These are phyloP conservation scores for Leucophenga maculata DNA, from an alignment of 2,888 invertebrate genomes.

Conservation along the genomic window DNA sequence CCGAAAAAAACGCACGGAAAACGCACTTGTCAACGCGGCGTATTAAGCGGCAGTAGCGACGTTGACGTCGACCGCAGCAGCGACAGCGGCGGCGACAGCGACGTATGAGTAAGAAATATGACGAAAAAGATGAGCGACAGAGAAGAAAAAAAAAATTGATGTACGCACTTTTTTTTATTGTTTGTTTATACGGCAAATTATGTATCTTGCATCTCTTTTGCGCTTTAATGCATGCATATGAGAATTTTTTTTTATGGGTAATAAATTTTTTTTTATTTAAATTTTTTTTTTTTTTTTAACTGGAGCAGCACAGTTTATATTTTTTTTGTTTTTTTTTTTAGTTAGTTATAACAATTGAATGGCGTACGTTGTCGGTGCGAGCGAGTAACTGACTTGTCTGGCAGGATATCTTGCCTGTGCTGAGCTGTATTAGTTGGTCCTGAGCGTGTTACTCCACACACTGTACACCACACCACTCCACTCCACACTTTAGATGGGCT, in stretches of 20 bases:
- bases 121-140: constrained; percentile 28
- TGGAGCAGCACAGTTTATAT: no score
- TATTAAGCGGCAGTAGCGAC: not conserved
- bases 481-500: no score
- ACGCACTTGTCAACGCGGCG: constrained; percentile 7
- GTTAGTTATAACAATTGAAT: constrained; percentile 52
- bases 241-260: not conserved
- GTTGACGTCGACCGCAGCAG: not conserved
- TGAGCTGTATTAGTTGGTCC: not conserved
- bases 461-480: no score
- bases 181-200: not conserved
- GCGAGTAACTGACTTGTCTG: constrained; percentile 35
- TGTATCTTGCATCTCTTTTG: not conserved
- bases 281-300: constrained; percentile 1
- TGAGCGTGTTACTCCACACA: no score
- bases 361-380: constrained; percentile 23
- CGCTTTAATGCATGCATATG: no score
- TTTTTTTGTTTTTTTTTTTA: constrained; percentile 30
- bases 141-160: constrained; percentile 15
- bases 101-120: constrained; percentile 30
- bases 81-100: not conserved
- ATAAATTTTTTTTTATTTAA: constrained; percentile 28
- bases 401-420: constrained; percentile 25
- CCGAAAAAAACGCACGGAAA: no score
- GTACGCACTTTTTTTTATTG: not conserved